Evolutionary conservation across 2,888 invertebrate species (phyloP).

Genomic region (Catocala nupta): DNA sequence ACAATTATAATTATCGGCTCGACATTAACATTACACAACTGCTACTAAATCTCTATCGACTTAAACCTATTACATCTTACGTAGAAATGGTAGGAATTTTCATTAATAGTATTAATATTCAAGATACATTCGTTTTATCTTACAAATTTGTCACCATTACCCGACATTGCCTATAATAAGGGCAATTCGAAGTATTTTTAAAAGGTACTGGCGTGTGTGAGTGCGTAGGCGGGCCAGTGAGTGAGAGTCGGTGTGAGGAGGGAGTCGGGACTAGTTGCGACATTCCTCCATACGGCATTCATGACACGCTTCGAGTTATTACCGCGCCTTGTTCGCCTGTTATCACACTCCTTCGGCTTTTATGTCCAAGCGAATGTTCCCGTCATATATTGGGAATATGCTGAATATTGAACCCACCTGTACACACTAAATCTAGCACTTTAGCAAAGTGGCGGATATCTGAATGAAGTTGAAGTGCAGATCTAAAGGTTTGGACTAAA

Average conservation of each 20-base stretch:
- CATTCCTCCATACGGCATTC: conserved; percentile 38
- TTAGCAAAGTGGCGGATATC: background rate
- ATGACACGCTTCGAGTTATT: conserved; percentile 46
- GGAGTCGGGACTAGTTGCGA: conserved; percentile 23
- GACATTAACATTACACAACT: conserved; percentile 31
- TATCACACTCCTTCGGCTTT: conserved; percentile 40
- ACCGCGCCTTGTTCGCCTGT: conserved; percentile 40
- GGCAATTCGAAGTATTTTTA: conserved; percentile 46
- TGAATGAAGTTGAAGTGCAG: background rate
- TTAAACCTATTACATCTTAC: conserved; percentile 16
- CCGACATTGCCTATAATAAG: conserved; percentile 47
- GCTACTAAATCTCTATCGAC: conserved; percentile 24
- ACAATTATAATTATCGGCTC: conserved; percentile 43
- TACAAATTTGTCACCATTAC: conserved; percentile 53
- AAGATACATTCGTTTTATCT: conserved; percentile 46
- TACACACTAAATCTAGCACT: background rate
- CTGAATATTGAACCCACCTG: conserved; percentile 1
- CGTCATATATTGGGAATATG: conserved; percentile 16
- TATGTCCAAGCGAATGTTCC: conserved; percentile 24
- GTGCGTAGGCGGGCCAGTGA: conserved; percentile 46
- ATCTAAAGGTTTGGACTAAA: conserved; percentile 15
- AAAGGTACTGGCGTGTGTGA: conserved; percentile 27
- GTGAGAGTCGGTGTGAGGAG: conserved; percentile 8
- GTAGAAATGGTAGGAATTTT: conserved; percentile 39
- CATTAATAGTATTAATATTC: conserved; percentile 53